These are phyloP conservation scores for Blastobasis lacticolella DNA, from an alignment of 2,888 invertebrate genomes.

Conservation along the genomic window DNA sequence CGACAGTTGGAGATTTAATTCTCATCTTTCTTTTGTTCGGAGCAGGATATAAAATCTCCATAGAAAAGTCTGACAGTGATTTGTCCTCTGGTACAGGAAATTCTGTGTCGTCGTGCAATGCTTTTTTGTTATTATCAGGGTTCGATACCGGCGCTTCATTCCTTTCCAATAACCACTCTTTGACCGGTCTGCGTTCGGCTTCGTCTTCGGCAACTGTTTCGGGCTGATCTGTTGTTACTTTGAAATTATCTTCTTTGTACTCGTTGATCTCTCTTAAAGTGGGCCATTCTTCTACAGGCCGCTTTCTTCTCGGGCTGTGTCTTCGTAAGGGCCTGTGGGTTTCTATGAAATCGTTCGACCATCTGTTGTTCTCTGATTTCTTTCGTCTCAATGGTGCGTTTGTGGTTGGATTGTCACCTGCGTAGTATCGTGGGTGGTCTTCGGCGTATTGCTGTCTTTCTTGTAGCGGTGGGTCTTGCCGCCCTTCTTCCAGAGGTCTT, in stretches of 20 bases:
- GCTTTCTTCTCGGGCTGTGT: slow-evolving; percentile 46
- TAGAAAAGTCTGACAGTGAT: slow-evolving; percentile 49
- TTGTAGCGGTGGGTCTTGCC: slow-evolving; percentile 30
- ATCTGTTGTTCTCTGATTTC: slow-evolving; percentile 44
- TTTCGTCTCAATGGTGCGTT: slow-evolving; percentile 43
- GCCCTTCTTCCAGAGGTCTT: slow-evolving; percentile 55
- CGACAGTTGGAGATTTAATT: too few species aligned
- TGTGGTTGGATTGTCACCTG: slow-evolving; percentile 27
- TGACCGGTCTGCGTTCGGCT: not conserved
- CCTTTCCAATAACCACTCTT: not conserved
- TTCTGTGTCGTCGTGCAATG: not conserved
- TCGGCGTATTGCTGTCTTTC: slow-evolving; percentile 32
- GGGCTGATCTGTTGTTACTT: not conserved
- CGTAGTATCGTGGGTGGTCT: slow-evolving; percentile 26
- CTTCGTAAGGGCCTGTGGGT: slow-evolving; percentile 42
- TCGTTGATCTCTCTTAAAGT: slow-evolving; percentile 1
- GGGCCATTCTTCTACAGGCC: slow-evolving; percentile 36
- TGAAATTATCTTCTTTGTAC: slow-evolving; percentile 3
- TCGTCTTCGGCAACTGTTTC: not conserved
- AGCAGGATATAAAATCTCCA: slow-evolving; percentile 24
- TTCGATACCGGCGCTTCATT: not conserved
- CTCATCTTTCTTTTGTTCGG: slow-evolving; percentile 1
- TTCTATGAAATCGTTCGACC: slow-evolving; percentile 50
- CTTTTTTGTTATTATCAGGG: too few species aligned
- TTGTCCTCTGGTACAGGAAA: slow-evolving; percentile 27